These are phyloP conservation scores for Cylindroiulus punctatus DNA, from an alignment of 2,888 invertebrate genomes.

Conservation along the genomic window DNA sequence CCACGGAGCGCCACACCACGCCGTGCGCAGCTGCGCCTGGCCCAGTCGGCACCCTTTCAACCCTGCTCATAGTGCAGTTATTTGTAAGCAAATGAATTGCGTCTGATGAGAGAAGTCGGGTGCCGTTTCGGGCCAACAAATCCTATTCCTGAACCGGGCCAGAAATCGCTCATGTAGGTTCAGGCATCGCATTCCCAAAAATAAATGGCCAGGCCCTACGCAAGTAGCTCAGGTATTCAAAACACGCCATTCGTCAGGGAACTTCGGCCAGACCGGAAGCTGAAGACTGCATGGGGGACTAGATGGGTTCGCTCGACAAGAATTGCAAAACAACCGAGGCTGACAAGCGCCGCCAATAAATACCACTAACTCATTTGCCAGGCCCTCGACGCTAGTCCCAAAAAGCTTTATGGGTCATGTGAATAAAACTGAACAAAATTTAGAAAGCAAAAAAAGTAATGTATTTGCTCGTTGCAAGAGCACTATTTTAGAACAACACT, in stretches of 20 bases:
- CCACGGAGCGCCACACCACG: not conserved
- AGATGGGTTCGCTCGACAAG: not conserved
- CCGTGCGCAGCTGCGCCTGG: not conserved
- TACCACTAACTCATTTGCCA: conserved; percentile 22
- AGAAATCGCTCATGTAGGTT: conserved; percentile 24
- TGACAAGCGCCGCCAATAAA: conserved; percentile 23
- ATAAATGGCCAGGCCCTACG: not conserved
- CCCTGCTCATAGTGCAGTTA: not conserved
- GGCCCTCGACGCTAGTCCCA: not conserved
- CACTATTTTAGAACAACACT: too few relatives aligned
- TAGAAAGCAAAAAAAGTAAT: not conserved
- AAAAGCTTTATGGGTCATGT: conserved; percentile 15
- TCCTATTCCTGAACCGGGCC: conserved; percentile 4
- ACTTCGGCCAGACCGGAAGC: not conserved
- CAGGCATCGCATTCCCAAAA: not conserved
- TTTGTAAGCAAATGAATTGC: conserved; percentile 38
- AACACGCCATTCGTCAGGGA: not conserved
- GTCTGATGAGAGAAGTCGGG: not conserved
- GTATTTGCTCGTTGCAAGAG: too few relatives aligned
- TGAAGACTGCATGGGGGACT: not conserved
- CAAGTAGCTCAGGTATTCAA: conserved; percentile 8
- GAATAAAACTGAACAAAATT: not conserved
- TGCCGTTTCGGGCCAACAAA: not conserved
- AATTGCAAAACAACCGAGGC: conserved; percentile 14
- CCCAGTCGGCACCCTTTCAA: not conserved